Percentiles rank a stretch among this genome's conserved stretches.
Conservation (phyloP, 2,113 vertebrate species). For the Platanista minor region DNA sequence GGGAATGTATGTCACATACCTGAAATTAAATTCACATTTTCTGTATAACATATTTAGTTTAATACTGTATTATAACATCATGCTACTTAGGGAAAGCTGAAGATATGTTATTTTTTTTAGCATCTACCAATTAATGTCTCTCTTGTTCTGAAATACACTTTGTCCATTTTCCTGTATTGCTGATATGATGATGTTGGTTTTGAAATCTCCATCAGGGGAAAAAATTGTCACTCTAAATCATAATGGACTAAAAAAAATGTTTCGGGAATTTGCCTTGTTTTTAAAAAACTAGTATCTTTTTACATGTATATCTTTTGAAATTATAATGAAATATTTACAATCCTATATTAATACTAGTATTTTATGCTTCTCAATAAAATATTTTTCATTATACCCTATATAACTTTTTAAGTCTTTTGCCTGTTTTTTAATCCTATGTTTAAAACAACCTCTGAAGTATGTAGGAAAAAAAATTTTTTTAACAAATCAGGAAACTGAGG, state of each 20-base stretch:
- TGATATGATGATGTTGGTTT: background rate
- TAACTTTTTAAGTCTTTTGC: slow-evolving; percentile 1
- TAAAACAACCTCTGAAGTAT: slow-evolving; percentile 38
- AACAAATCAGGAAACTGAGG: background rate
- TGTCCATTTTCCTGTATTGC: background rate
- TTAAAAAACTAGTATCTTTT: background rate
- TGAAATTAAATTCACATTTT: background rate
- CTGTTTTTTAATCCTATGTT: background rate
- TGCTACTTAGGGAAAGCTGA: background rate
- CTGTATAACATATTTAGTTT: background rate
- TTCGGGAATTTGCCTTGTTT: slow-evolving; percentile 26
- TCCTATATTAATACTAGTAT: background rate
- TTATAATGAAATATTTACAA: slow-evolving; percentile 1
- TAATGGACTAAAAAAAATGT: background rate
- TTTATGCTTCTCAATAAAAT: slow-evolving; percentile 29
- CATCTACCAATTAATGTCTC: background rate
- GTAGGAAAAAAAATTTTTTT: background rate
- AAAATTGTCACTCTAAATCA: background rate
- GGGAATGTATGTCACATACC: background rate
- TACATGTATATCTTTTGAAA: background rate
- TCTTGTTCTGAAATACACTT: background rate
- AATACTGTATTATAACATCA: background rate
- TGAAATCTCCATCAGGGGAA: background rate
- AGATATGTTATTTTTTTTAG: background rate
- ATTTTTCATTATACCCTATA: background rate